Conservation (phyloP, 2,888 invertebrate species). For the Merodon equestris region DNA sequence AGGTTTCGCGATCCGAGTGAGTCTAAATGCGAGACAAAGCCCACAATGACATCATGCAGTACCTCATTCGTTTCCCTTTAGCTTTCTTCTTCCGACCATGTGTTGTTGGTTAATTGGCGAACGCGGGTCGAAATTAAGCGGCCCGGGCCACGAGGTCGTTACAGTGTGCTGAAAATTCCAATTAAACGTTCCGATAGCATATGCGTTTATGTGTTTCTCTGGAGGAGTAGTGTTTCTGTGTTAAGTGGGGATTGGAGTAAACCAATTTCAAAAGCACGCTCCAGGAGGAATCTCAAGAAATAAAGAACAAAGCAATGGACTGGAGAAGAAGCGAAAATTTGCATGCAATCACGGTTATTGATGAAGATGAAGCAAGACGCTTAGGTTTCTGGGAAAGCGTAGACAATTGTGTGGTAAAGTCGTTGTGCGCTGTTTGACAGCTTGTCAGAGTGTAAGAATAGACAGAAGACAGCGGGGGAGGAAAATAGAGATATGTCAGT, state of each 20-base stretch:
- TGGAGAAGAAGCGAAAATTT: background rate
- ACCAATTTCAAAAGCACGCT: constrained; percentile 27
- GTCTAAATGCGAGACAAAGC: constrained; percentile 6
- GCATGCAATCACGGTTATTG: background rate
- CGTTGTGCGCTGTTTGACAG: too few species aligned
- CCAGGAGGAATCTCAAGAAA: background rate
- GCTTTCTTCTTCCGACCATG: too few species aligned
- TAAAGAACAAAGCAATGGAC: background rate
- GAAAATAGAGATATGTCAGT: too few species aligned
- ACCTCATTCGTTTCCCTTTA: background rate
- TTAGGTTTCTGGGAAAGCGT: background rate
- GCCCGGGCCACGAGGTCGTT: constrained; percentile 32
- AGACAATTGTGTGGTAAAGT: too few species aligned
- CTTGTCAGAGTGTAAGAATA: too few species aligned
- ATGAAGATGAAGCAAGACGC: constrained; percentile 3
- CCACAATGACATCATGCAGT: constrained; percentile 36
- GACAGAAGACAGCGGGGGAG: too few species aligned
- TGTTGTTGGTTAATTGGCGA: constrained; percentile 25
- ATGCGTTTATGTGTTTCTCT: constrained; percentile 5
- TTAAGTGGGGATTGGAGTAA: constrained; percentile 30
- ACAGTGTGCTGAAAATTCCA: constrained; percentile 37
- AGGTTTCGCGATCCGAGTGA: background rate
- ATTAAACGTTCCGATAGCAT: constrained; percentile 37
- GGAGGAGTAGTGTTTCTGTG: background rate
- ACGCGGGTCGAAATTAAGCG: constrained; percentile 7